Conservation (phyloP, 2,888 invertebrate genomes). For the Leptinotarsa rubiginosa region DNA sequence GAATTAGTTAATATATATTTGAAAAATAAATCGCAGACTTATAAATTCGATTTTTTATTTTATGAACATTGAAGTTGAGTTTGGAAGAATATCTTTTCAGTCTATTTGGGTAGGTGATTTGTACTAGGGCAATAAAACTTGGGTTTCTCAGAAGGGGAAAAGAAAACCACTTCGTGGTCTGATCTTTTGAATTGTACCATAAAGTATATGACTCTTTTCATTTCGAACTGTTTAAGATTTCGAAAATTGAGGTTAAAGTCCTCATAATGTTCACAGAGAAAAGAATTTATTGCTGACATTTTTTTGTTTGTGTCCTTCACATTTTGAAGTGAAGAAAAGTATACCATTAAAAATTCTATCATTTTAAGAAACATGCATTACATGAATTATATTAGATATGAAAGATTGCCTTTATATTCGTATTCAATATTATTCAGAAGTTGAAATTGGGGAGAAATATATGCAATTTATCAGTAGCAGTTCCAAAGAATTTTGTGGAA, state of each 20-base stretch:
- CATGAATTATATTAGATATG: no score
- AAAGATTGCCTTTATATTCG: no score
- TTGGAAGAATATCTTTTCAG: background rate
- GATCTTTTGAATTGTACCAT: constrained; percentile 20
- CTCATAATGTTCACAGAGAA: constrained; percentile 27
- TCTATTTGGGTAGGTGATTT: background rate
- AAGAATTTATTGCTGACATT: no score
- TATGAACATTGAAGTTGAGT: background rate
- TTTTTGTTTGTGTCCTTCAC: no score
- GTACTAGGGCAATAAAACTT: constrained; percentile 5
- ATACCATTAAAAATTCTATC: no score
- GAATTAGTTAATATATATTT: constrained; percentile 30
- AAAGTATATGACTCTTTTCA: constrained; percentile 25
- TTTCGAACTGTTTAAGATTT: constrained; percentile 34
- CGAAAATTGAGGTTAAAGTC: constrained; percentile 38
- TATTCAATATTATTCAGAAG: no score
- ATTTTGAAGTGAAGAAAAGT: no score
- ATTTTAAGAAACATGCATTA: no score
- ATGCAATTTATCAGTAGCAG: no score
- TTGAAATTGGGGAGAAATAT: no score
- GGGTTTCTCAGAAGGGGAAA: constrained; percentile 7
- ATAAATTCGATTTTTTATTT: background rate
- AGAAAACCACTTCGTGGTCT: constrained; percentile 23
- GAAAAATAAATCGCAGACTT: background rate
- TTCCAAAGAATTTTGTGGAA: no score